Evolutionary conservation across 2,797 vertebrate genomes (phyloP).

Genomic region (Hydrolagus colliei): DNA sequence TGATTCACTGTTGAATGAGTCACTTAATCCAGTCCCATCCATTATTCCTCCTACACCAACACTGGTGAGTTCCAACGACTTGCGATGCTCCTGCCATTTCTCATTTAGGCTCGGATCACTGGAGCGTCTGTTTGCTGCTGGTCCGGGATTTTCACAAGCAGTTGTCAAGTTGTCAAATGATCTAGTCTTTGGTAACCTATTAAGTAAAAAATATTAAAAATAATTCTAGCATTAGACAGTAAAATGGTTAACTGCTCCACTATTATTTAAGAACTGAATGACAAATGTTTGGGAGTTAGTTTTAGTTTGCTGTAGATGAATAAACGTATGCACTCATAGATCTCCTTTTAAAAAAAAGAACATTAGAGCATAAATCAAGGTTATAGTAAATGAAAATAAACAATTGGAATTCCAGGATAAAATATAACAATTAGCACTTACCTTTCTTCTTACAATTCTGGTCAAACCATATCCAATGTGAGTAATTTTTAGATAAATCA

Average conservation of each 20-base stretch:
- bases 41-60: constrained; percentile 45
- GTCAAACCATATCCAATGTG: background rate
- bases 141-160: constrained; percentile 73
- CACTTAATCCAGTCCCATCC: constrained; percentile 28
- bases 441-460: background rate
- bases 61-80: constrained; percentile 81
- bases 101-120: constrained; percentile 94
- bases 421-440: background rate
- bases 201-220: constrained; percentile 36
- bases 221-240: background rate
- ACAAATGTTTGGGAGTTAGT: background rate
- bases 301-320: background rate
- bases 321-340: too few relatives aligned
- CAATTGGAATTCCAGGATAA: background rate
- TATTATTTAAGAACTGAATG: background rate
- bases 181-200: constrained; percentile 86
- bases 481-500: background rate
- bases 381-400: too few relatives aligned
- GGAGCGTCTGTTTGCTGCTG: constrained; percentile 77
- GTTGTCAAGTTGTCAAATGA: constrained; percentile 93
- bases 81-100: constrained; percentile 93
- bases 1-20: constrained; percentile 24
- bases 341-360: too few relatives aligned
- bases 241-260: background rate
- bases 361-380: too few relatives aligned